phyloP scores from a whole-genome alignment of 2,888 invertebrate genomes.

The Apoda limacodes region DNA sequence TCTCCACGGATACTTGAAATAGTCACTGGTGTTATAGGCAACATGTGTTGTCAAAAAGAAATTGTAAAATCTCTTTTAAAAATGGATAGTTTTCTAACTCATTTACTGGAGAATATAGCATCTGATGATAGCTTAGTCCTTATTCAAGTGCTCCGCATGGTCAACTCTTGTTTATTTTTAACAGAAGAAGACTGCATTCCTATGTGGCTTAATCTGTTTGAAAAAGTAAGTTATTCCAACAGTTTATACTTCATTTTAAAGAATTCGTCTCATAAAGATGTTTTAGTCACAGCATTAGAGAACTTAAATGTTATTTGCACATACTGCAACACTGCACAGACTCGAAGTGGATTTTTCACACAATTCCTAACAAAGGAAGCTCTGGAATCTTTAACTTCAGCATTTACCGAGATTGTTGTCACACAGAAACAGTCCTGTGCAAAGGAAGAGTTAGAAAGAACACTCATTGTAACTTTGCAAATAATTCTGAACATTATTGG shows the following conservation, averaged over 20 bases:
- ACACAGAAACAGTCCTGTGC: constrained; percentile 34
- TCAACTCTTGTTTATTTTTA: constrained; percentile 66
- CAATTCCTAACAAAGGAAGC: constrained; percentile 44
- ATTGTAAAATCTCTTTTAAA: constrained; percentile 69
- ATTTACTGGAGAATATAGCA: constrained; percentile 66
- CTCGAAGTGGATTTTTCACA: constrained; percentile 36
- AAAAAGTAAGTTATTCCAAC: constrained; percentile 58
- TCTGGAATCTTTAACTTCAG: constrained; percentile 36
- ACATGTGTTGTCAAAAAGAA: constrained; percentile 74
- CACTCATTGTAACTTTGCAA: constrained; percentile 44
- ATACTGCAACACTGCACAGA: constrained; percentile 40
- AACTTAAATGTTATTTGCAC: constrained; percentile 69
- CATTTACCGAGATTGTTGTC: constrained; percentile 38
- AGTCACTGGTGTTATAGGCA: constrained; percentile 76
- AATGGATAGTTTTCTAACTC: constrained; percentile 66
- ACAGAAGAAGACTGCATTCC: constrained; percentile 47
- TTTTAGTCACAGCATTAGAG: constrained; percentile 70
- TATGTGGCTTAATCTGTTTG: constrained; percentile 58
- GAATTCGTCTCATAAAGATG: constrained; percentile 77
- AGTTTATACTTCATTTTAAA: constrained; percentile 77
- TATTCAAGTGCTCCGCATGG: constrained; percentile 78
- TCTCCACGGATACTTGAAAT: constrained; percentile 81
- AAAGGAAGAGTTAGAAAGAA: constrained; percentile 43
- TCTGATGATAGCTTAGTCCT: constrained; percentile 79
- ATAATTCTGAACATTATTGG: constrained; percentile 43